Evolutionary conservation across 2,888 invertebrate genomes (phyloP), one percentile per base, ranked within the genome.

Genomic region (Plemyria rubiginata): DNA sequence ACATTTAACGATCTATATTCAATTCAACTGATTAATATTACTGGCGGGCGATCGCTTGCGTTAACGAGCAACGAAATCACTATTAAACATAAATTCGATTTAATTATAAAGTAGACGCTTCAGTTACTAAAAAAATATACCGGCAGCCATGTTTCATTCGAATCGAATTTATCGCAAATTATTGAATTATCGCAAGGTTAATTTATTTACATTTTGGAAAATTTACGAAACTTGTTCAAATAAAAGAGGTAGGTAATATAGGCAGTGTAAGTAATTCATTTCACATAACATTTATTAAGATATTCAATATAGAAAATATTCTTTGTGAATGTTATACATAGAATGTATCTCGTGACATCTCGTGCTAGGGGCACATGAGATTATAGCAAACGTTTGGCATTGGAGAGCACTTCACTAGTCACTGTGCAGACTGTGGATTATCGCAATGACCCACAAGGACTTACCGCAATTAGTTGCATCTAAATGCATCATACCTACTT

Each of bases 11-110:
- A 78, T 79, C 80, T 79, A 81, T 85, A 85, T 86, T 82, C 76
- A 85, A 85, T 86, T 82, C 76, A 73, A 73, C 80, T 83, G 79
- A 82, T 88, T 87, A 84, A 81, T 80, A 86, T 83, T 81, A 70
- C 79, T 62, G 73, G 68, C 82, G 73, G 68, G 64, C 67, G 62
- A 49, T 58, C 55, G 68, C 68, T 84, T 85, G 77, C 81, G 81
- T 81, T 81, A 84, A 54, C 68, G 68, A 63, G 43, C 70, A 66
- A 71, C 68, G 74, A 78, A 81, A 76, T 74, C 68, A 66, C 65
- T 65, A 67, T 62, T 62, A 62, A 63, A 65, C 52, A 56, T 57
- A 70, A 68, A 57, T 70, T 70, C 68, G 65, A 66, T 68, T 73
- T 59, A 66, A 67, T 68, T 68, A 67, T 54, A 38, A 58, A 45